Evolutionary conservation across 2,888 invertebrate species (phyloP).

Genomic region (Caenorhabditis japonica): DNA sequence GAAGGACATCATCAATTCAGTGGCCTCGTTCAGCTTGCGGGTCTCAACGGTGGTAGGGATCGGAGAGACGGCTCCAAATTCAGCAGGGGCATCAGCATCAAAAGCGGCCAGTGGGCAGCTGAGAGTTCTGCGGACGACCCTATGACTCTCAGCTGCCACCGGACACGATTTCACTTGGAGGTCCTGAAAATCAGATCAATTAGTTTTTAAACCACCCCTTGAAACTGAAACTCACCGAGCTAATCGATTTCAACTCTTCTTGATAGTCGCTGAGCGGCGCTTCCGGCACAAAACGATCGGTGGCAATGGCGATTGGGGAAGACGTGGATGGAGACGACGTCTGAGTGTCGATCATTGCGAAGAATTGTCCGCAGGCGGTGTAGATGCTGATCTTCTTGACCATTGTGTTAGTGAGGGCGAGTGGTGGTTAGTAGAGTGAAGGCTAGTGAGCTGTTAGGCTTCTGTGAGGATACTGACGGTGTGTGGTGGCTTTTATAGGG

Average conservation of each 20-base stretch:
- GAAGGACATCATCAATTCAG: constrained; percentile 32
- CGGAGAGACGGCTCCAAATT: too few relatives aligned
- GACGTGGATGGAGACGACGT: neutral
- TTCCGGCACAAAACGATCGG: constrained; percentile 17
- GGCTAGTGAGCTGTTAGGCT: too few relatives aligned
- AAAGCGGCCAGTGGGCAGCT: constrained; percentile 18
- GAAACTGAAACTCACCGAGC: neutral
- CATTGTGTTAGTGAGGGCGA: constrained; percentile 29
- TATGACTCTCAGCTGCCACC: neutral
- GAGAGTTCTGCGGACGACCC: constrained; percentile 6
- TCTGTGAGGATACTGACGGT: too few relatives aligned
- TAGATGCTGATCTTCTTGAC: constrained; percentile 50
- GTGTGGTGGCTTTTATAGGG: too few relatives aligned
- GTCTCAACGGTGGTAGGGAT: constrained; percentile 1
- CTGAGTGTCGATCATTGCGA: constrained; percentile 40
- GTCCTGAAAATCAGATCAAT: neutral
- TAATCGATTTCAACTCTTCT: constrained; percentile 10
- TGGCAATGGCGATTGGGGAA: neutral
- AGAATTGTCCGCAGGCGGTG: constrained; percentile 46
- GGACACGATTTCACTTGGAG: constrained; percentile 33
- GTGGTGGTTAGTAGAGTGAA: constrained; percentile 4
- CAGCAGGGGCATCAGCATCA: neutral
- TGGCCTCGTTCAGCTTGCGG: constrained; percentile 22
- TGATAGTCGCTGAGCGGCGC: constrained; percentile 36
- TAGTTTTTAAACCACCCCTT: neutral